These are phyloP conservation scores for Autographa pulchrina DNA, from an alignment of 2,888 invertebrate species.

Conservation along the genomic window DNA sequence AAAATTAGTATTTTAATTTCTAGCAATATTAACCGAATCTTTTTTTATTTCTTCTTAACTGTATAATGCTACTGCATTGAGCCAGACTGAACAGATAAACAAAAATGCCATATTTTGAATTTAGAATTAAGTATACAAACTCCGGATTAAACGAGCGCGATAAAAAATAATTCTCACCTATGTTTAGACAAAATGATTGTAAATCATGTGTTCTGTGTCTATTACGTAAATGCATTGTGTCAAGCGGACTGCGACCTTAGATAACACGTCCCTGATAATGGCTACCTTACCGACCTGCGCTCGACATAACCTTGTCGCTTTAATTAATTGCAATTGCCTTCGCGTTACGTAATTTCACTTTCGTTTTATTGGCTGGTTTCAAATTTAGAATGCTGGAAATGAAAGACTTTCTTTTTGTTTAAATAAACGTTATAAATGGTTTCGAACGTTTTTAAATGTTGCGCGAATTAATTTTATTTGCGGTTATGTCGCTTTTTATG, in stretches of 20 bases:
- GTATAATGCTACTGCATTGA: background rate
- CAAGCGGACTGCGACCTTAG: conserved; percentile 57
- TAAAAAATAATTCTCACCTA: conserved; percentile 11
- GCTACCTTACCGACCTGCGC: conserved; percentile 55
- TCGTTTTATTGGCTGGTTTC: conserved; percentile 47
- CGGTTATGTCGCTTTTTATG: background rate
- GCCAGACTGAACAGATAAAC: background rate
- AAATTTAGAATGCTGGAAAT: conserved; percentile 38
- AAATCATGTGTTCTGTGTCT: conserved; percentile 23
- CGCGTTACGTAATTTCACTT: conserved; percentile 42
- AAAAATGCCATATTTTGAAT: background rate
- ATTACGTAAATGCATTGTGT: conserved; percentile 52
- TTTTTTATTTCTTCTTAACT: background rate
- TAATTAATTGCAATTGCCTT: conserved; percentile 51
- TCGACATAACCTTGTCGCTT: conserved; percentile 49
- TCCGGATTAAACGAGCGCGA: background rate
- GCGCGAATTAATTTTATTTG: background rate
- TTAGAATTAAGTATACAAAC: background rate
- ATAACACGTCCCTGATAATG: conserved; percentile 59
- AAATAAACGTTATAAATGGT: background rate
- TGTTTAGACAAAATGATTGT: conserved; percentile 18
- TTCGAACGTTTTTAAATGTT: background rate
- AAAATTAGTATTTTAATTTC: background rate
- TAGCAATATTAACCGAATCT: background rate
- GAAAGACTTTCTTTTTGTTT: conserved; percentile 35